Evolutionary conservation across 2,113 vertebrate genomes (phyloP).

Genomic region (Phylloscopus trochilus): DNA sequence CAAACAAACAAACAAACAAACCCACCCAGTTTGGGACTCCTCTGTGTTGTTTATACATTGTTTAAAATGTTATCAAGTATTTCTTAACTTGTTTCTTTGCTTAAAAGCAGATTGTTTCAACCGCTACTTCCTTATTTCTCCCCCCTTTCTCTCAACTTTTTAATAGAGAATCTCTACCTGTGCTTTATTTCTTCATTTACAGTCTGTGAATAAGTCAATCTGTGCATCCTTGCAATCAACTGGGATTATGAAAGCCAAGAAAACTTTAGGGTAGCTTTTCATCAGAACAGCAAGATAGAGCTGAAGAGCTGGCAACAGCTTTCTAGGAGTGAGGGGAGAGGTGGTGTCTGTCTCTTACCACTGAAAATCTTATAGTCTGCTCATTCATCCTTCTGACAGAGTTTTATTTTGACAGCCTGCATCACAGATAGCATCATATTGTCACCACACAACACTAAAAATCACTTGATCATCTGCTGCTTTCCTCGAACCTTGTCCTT

Average conservation of each 20-base stretch:
- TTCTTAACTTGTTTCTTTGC: background rate
- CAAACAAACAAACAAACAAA: background rate
- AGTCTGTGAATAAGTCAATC: background rate
- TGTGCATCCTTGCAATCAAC: background rate
- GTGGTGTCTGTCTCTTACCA: background rate
- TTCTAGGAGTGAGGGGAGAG: background rate
- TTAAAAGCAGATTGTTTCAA: constrained; percentile 32
- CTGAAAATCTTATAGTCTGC: background rate
- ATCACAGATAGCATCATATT: background rate
- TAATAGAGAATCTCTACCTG: background rate
- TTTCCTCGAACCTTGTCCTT: background rate
- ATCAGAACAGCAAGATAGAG: background rate
- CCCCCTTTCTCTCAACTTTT: constrained; percentile 57
- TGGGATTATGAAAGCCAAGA: background rate
- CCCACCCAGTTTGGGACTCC: background rate
- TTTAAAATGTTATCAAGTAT: background rate
- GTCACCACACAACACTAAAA: background rate
- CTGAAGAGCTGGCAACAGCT: background rate
- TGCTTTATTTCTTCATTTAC: background rate
- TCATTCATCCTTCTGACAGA: background rate
- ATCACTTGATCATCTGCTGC: background rate
- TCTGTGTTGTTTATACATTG: background rate
- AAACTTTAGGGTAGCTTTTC: background rate
- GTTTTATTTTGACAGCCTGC: background rate
- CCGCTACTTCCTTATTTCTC: constrained; percentile 54